Conservation (phyloP, 2,888 invertebrate genomes). For the Ethmia dodecea region DNA sequence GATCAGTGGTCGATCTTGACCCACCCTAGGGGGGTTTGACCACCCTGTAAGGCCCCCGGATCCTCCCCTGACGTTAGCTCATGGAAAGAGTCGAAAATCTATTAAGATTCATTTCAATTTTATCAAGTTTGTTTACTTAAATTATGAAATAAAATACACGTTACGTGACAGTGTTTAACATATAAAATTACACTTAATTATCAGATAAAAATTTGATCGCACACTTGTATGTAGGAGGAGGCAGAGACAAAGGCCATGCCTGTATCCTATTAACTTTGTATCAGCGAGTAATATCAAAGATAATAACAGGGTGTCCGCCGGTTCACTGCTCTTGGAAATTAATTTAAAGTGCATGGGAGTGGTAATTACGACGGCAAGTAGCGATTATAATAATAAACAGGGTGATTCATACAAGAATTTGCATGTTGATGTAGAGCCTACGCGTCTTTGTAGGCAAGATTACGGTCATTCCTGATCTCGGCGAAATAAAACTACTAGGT, state of each 20-base stretch:
- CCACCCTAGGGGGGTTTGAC: no score
- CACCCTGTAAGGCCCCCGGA: no score
- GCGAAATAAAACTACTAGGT: no score
- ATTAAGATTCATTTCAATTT: slow-evolving; percentile 38
- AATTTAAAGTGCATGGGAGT: slow-evolving; percentile 68
- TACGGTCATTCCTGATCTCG: no score
- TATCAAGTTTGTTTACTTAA: slow-evolving; percentile 41
- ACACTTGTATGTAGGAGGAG: slow-evolving; percentile 19
- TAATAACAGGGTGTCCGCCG: slow-evolving; percentile 46
- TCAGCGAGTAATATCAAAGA: slow-evolving; percentile 49
- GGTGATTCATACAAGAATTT: slow-evolving; percentile 49
- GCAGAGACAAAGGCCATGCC: slow-evolving; percentile 15
- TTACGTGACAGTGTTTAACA: slow-evolving; percentile 9
- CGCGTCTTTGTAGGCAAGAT: no score
- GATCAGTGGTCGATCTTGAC: no score
- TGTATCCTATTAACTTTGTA: slow-evolving; percentile 43
- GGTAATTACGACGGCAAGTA: slow-evolving; percentile 55
- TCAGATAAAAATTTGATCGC: slow-evolving; percentile 11
- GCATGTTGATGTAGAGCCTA: slow-evolving; percentile 34
- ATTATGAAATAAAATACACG: slow-evolving; percentile 42
- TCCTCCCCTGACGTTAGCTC: no score
- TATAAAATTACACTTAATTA: slow-evolving; percentile 14
- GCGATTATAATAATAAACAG: slow-evolving; percentile 57
- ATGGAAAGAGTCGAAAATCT: slow-evolving; percentile 30
- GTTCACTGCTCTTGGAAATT: slow-evolving; percentile 59